Base-by-base conservation (phyloP, 2,797 vertebrate species). In the Peromyscus melanophrys region DNA sequence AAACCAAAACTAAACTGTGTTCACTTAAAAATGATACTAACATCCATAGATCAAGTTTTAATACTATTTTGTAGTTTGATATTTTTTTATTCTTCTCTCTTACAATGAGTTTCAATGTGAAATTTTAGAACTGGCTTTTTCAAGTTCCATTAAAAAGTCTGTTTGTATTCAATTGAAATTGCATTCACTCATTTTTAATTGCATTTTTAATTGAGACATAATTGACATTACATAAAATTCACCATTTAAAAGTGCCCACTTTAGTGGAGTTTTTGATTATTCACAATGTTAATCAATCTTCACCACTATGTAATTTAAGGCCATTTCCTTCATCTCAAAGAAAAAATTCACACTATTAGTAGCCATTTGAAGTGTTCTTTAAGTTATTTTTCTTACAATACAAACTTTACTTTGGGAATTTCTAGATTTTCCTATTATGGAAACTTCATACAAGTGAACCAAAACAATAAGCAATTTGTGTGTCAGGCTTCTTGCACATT, bases 231-330 rank as follows among this genome's bases (percentile, higher is more conserved):
- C n/a, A 55, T 77, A 83, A 75, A 92, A 83, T 83, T 73, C 19
- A 75, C 23, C 19, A 85, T 80, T 84, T 89, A 73, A 85, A 96
- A 61, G 7, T 61, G 1, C 69, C 82, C 29, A 89, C 55, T 65
- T 83, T 13, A 77, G 43, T 65, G 52, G 16, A 49, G n/a, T 78
- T 92, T 92, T n/a, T 61, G 55, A 61, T 87, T 71, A 88, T 59
- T 91, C 34, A 76, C 14, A 82, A 34, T 88, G 37, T 80, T 93
- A 29, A 82, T 5, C 84, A 94, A 71, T 6, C 8, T 82, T 37
- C 21, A 87, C 49, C 52, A 88, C n/a, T 67, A 52, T 69, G 14
- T 78, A 80, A 80, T 96, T 86, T 52, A 83, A 94, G 46, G 65
- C 84, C 55, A 80, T 78, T 84, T 73, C 69, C n/a, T 73, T 65